Evolutionary conservation across 2,888 invertebrate genomes (phyloP).

Genomic region (Melipona bicolor): DNA sequence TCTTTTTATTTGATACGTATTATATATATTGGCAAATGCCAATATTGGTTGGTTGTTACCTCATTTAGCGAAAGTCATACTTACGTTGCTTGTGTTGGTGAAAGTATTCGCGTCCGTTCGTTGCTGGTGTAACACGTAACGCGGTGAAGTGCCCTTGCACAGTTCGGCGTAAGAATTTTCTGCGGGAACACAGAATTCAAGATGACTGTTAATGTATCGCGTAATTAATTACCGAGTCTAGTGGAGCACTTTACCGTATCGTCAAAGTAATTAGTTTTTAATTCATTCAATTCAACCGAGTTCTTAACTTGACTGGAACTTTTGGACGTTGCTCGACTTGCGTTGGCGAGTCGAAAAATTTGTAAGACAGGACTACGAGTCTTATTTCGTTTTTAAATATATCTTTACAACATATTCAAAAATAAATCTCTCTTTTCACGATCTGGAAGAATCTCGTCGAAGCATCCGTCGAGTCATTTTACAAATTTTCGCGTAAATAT

Average conservation of each 20-base stretch:
- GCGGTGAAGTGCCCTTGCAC: constrained; percentile 80
- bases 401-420: no score
- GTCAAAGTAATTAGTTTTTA: background rate
- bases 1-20: background rate
- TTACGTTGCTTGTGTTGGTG: constrained; percentile 77
- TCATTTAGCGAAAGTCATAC: constrained; percentile 51
- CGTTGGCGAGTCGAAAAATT: no score
- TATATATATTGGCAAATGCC: background rate
- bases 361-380: no score
- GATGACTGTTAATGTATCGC: constrained; percentile 4
- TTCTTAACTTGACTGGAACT: background rate
- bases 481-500: no score
- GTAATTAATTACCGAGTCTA: background rate
- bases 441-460: no score
- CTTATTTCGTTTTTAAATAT: no score
- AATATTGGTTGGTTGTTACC: background rate
- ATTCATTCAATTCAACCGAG: no score
- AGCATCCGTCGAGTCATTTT: no score
- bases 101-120: constrained; percentile 77
- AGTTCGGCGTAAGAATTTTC: constrained; percentile 82
- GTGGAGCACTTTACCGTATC: background rate
- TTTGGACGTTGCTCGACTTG: background rate
- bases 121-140: constrained; percentile 78
- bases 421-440: no score
- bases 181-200: constrained; percentile 48